Evolutionary conservation across 2,113 vertebrate species (phyloP).

Genomic region (Arothron firmamentum): DNA sequence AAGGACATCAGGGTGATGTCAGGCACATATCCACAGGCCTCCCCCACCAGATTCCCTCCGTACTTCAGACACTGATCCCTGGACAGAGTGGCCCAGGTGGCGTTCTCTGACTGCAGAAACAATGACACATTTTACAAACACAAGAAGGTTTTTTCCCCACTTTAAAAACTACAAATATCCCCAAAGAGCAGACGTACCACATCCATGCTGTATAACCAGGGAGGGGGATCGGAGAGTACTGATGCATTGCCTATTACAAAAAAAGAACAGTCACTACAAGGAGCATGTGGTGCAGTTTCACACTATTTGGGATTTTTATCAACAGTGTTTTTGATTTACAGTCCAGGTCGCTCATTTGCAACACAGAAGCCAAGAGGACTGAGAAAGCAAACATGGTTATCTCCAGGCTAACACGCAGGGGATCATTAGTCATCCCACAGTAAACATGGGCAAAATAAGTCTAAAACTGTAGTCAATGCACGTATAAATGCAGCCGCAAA

Average conservation of each 20-base stretch:
- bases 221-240: slow-evolving; percentile 45
- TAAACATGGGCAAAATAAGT: slow-evolving; percentile 7
- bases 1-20: slow-evolving; percentile 98
- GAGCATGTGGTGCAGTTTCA: slow-evolving; percentile 3
- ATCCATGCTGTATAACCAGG: slow-evolving; percentile 59
- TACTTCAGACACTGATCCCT: slow-evolving; percentile 78
- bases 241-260: slow-evolving; percentile 79
- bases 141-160: too few relatives aligned
- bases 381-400: slow-evolving; percentile 49
- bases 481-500: too few relatives aligned
- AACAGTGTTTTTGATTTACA: slow-evolving; percentile 1
- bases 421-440: slow-evolving; percentile 31
- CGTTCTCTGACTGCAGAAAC: slow-evolving; percentile 64
- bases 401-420: slow-evolving; percentile 14
- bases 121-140: too few relatives aligned
- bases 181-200: slow-evolving; percentile 69
- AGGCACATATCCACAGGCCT: slow-evolving; percentile 82
- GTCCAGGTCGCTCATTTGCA: background rate
- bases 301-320: background rate
- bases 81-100: slow-evolving; percentile 81
- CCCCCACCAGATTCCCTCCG: slow-evolving; percentile 80
- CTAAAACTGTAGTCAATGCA: background rate
- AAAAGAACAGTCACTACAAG: slow-evolving; percentile 25
- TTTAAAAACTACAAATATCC: too few relatives aligned
- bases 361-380: slow-evolving; percentile 22